Evolutionary conservation across 2,888 invertebrate genomes (phyloP), one percentile per base, ranked within the genome.

Genomic region (Latrodectus elegans): DNA sequence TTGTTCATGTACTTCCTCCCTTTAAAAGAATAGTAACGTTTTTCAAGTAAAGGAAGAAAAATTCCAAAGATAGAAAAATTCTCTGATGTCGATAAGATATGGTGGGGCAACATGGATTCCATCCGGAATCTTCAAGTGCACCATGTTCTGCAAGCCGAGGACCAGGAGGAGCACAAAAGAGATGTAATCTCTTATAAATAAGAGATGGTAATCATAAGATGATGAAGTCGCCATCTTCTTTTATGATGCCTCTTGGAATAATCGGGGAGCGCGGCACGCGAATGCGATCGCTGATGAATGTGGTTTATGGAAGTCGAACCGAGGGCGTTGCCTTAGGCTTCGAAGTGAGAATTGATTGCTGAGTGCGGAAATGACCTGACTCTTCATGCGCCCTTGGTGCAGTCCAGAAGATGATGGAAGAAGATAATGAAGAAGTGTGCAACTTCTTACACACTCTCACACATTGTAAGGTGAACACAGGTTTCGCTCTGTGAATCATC

Each of bases 201-300:
- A 49, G 26, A 26, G 17, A 22, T 68, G 4, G 8, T 68, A 17
- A 17, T 68, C 67, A 68, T 68, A 8, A 68, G 22, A 9, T 17
- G 17, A n/a, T 17, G 9, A 17, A 17, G 17, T 17, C 26, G 22
- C 12, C 8, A 22, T 73, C 17, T n/a, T 52, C 22, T 82, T 82
- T 76, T 75, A 76, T 60, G 82, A 68, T 67, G 73, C 4, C 38
- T 81, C 81, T 73, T 72, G 81, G 81, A 71, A 60, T 52, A 73
- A 67, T 22, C 15, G 17, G 64, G 68, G 52, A n/a, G 38, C n/a
- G 67, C 72, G 81, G 81, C 86, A 86, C 81, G 86, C 86, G 82
- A 82, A 74, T 75, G 53, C 70, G 81, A 76, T 86, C 86, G 81
- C 81, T 76, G 60, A 49, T 80, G 80, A 75, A 80, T 86, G 86